Conservation (phyloP, 2,113 vertebrate genomes). For the Melanocharis versteri region DNA sequence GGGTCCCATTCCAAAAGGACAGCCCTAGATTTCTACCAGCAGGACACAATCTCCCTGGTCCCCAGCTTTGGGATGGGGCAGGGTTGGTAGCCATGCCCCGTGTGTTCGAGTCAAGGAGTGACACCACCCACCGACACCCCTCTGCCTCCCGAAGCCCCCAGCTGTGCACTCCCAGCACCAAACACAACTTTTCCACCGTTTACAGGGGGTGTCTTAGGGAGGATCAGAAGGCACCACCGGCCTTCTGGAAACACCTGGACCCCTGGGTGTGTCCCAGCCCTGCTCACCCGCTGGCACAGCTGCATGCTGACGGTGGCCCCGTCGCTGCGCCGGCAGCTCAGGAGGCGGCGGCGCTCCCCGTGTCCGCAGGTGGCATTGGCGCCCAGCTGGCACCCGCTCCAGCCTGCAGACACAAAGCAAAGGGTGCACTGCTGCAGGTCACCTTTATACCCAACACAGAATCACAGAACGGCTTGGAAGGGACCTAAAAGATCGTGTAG, state of each 20-base stretch:
- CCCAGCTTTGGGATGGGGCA: background rate
- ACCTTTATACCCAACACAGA: background rate
- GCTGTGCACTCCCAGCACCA: accelerated
- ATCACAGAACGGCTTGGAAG: background rate
- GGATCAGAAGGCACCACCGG: background rate
- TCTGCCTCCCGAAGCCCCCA: background rate
- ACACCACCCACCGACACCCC: background rate
- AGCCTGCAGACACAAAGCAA: conserved; percentile 75
- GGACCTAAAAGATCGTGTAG: accelerated
- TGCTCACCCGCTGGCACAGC: conserved; percentile 79
- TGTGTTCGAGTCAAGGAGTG: accelerated
- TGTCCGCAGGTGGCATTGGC: conserved; percentile 85
- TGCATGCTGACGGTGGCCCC: conserved; percentile 74
- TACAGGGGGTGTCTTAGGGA: accelerated
- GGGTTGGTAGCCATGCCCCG: accelerated
- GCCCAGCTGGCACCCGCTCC: conserved; percentile 91
- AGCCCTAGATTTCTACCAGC: background rate
- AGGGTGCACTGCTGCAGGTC: background rate
- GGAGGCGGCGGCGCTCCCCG: conserved; percentile 78
- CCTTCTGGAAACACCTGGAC: accelerated
- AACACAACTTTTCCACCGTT: background rate
- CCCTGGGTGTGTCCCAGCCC: accelerated
- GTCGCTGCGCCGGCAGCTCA: conserved; percentile 88
- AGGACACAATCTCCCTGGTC: no score
- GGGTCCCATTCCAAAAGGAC: background rate